Evolutionary conservation across 1,140 invertebrate genomes (phyloP), one percentile per base, ranked within the genome.

Genomic region (Leptonema lineaticorne): DNA sequence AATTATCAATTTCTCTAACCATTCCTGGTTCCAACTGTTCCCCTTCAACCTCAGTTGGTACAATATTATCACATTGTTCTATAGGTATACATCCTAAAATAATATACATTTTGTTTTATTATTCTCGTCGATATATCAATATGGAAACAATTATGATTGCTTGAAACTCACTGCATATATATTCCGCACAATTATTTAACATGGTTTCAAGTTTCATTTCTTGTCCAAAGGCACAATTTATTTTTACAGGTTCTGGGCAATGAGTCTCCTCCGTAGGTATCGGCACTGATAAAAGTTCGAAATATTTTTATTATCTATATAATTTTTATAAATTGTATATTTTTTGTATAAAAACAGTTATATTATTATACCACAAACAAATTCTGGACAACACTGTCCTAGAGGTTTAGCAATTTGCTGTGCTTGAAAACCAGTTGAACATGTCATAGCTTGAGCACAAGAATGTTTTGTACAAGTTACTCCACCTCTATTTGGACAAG

Each of bases 181-280:
- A 90, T 73, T 88, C 84, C 24, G 85, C 82, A 76, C 89, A 91
- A 37, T 85, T 86, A 73, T 86, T 82, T 2, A 81, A 29, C 56
- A 80, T 84, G 0, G 77, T 85, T 56, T 86, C 86, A 28, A 86
- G 75, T 75, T 91, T 91, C 64, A 88, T 81, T 0, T 83, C 80
- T 76, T 92, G 90, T 1, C 87, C 89, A 66, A 82, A 85, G 1
- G 88, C 88, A 73, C 90, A 92, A 14, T 83, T 77, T n/a, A 88
- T 85, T 75, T 88, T 85, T 68, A 86, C 81, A 0, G 86, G 82
- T 24, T 88, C 82, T 22, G 85, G 79, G 73, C 90, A 92, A 20
- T 78, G 76, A n/a, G 75, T 68, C 5, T 74, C 75, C 8, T 74
- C 69, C 16, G 81, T 83, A 1, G 83, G 79, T 71, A 84, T 81